Evolutionary conservation across 2,888 invertebrate genomes (phyloP).

Genomic region (Patella depressa): DNA sequence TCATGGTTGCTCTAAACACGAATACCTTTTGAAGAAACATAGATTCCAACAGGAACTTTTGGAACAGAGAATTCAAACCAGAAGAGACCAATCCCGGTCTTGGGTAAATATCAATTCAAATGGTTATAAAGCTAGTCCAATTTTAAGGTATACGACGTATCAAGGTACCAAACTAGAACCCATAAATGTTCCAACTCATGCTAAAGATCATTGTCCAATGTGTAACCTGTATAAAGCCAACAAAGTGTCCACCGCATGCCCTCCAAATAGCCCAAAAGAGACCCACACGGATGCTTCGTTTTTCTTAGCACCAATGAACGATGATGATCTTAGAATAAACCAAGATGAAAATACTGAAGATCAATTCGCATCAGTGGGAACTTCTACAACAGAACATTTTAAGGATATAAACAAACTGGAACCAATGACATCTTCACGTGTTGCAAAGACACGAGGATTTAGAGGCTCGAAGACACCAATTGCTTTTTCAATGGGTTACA

Average conservation of each 20-base stretch:
- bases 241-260: background rate
- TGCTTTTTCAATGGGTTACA: background rate
- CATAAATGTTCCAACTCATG: background rate
- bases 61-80: background rate
- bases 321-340: too few species aligned
- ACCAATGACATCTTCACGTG: background rate
- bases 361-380: background rate
- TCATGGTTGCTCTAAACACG: background rate
- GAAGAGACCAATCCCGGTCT: background rate
- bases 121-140: conserved; percentile 4
- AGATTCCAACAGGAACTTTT: background rate
- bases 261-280: background rate
- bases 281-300: background rate
- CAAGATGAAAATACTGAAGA: background rate
- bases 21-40: background rate
- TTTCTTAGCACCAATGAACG: too few species aligned
- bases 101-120: background rate
- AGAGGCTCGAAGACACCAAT: background rate
- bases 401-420: background rate
- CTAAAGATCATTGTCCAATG: conserved; percentile 4
- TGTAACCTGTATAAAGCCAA: background rate
- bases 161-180: background rate
- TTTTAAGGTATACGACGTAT: background rate
- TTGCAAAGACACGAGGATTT: background rate
- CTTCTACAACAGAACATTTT: background rate